These are phyloP conservation scores for Leucophenga varia DNA, from an alignment of 1,140 invertebrate species.

Conservation along the genomic window DNA sequence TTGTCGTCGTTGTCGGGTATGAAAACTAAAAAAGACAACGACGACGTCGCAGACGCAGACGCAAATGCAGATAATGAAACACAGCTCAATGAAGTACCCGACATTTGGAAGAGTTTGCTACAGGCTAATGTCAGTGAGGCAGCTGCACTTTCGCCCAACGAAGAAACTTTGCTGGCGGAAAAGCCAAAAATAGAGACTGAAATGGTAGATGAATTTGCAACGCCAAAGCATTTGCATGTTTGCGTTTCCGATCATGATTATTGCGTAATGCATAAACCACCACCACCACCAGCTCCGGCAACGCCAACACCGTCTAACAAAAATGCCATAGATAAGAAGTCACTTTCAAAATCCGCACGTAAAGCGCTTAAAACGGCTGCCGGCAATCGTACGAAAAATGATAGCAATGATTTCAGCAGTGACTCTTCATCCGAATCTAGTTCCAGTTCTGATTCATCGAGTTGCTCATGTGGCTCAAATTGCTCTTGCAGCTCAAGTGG, in stretches of 20 bases:
- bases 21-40: slow-evolving; percentile 18
- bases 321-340: too few species aligned
- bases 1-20: too few species aligned
- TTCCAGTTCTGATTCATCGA: slow-evolving; percentile 53
- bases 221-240: slow-evolving; percentile 59
- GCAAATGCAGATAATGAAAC: slow-evolving; percentile 10
- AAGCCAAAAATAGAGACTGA: slow-evolving; percentile 8
- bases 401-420: slow-evolving; percentile 70
- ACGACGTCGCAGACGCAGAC: neutral
- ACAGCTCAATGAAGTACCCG: slow-evolving; percentile 64
- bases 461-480: slow-evolving; percentile 72
- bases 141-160: slow-evolving; percentile 34
- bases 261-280: slow-evolving; percentile 56
- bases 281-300: slow-evolving; percentile 11
- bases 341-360: neutral
- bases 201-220: slow-evolving; percentile 28
- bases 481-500: slow-evolving; percentile 71
- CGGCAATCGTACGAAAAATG: slow-evolving; percentile 31
- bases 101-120: slow-evolving; percentile 80
- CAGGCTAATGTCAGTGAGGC: slow-evolving; percentile 33
- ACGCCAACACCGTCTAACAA: slow-evolving; percentile 8
- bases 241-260: slow-evolving; percentile 69
- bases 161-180: slow-evolving; percentile 62
- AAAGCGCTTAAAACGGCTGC: neutral
- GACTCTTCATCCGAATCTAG: slow-evolving; percentile 68